Conservation (phyloP, 2,113 vertebrate genomes). For the Monopterus albus region DNA sequence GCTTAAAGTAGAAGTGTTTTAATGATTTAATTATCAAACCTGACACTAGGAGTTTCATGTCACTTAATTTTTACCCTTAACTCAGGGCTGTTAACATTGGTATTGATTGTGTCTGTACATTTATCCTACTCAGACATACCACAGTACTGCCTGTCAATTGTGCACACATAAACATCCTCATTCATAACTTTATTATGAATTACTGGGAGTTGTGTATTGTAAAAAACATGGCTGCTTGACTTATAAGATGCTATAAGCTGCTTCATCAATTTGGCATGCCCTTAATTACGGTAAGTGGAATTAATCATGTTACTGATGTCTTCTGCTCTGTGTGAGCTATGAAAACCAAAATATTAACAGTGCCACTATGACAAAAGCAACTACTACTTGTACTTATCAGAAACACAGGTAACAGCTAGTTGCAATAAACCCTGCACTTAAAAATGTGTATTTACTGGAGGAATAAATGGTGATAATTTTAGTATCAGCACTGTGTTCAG, state of each 20-base stretch:
- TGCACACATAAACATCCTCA: slow-evolving; percentile 1
- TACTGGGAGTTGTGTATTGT: slow-evolving; percentile 30
- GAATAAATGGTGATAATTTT: too few relatives aligned
- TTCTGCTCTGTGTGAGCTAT: background rate
- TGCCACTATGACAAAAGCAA: too few relatives aligned
- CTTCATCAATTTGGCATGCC: slow-evolving; percentile 15
- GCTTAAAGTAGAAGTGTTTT: background rate
- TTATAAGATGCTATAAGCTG: slow-evolving; percentile 34
- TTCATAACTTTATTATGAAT: slow-evolving; percentile 17
- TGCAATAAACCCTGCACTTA: too few relatives aligned
- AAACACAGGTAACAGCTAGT: too few relatives aligned
- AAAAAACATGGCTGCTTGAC: slow-evolving; percentile 5
- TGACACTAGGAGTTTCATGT: background rate
- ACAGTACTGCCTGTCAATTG: background rate
- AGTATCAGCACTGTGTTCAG: too few relatives aligned
- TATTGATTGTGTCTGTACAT: background rate
- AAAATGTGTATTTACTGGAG: too few relatives aligned
- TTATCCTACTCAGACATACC: slow-evolving; percentile 1
- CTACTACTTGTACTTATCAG: too few relatives aligned
- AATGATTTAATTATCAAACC: background rate
- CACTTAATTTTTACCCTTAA: background rate
- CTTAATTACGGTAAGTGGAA: slow-evolving; percentile 4
- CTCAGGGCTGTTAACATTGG: background rate
- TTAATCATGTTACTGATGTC: background rate
- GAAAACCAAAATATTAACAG: background rate